Evolutionary conservation across 2,888 invertebrate species (phyloP).

Genomic region (Drosophila aldrichi): DNA sequence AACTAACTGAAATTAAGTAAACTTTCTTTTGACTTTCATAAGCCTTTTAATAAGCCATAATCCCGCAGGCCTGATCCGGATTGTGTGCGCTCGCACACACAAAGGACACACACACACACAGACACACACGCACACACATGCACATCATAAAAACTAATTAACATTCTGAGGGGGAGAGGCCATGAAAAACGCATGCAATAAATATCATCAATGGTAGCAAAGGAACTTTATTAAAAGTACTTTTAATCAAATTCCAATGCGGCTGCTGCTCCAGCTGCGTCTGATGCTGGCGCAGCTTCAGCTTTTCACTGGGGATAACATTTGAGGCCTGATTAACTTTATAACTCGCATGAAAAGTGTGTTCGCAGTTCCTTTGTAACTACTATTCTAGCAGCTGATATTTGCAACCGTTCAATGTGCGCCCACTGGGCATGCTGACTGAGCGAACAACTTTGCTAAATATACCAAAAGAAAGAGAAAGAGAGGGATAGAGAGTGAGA

Average conservation of each 20-base stretch:
- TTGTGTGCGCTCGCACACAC: slow-evolving; percentile 49
- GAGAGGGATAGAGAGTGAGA: too few relatives aligned
- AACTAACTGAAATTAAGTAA: slow-evolving; percentile 81
- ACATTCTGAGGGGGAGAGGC: slow-evolving; percentile 60
- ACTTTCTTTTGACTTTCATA: slow-evolving; percentile 81
- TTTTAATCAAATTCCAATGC: slow-evolving; percentile 68
- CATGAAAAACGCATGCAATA: slow-evolving; percentile 67
- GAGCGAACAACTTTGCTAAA: too few relatives aligned
- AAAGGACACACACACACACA: slow-evolving; percentile 23
- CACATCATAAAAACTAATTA: slow-evolving; percentile 76
- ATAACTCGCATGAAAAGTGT: slow-evolving; percentile 46
- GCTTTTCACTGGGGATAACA: slow-evolving; percentile 49
- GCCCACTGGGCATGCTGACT: neutral
- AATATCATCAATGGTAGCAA: slow-evolving; percentile 75
- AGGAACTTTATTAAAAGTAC: slow-evolving; percentile 79
- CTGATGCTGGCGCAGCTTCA: slow-evolving; percentile 16
- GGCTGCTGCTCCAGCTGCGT: slow-evolving; percentile 19
- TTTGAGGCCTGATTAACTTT: slow-evolving; percentile 71
- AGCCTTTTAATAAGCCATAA: slow-evolving; percentile 80
- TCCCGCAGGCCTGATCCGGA: slow-evolving; percentile 70
- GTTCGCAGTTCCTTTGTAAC: slow-evolving; percentile 29
- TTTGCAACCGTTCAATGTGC: neutral
- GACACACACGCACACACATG: slow-evolving; percentile 28
- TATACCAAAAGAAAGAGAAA: too few relatives aligned
- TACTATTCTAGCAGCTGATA: slow-evolving; percentile 38